Base-by-base conservation (phyloP, 2,797 vertebrate species). In the Sitta carolinensis region DNA sequence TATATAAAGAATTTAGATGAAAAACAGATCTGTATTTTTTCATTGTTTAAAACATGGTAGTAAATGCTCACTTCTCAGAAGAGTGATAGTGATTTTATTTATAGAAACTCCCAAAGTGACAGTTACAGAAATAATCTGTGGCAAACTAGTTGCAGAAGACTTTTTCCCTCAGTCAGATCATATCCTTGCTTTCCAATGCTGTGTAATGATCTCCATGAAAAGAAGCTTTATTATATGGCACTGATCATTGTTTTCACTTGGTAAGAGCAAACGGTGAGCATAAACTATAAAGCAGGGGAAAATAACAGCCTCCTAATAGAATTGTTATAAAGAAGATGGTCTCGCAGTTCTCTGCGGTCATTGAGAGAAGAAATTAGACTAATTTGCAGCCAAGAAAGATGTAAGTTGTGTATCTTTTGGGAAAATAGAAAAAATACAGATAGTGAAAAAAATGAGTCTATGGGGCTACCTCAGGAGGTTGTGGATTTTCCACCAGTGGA, bases 1-100 rank as follows among this genome's bases (percentile, higher is more conserved):
- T 87, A 96, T 91, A 95, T 80, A 79, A 97, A 95, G 95, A 97
- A 97, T 95, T 96, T 95, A 94, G 93, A 96, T 97, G 84, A 97
- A 96, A 97, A 97, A 86, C 97, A 97, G 95, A 96, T 96, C 87
- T 70, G 66, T 85, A 78, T 82, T 95, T 94, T 95, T 94, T 95
- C 84, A 86, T 87, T 94, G 82, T 93, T 92, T 92, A 90, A 96
- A 84, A 81, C 83, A 70, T 91, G 76, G 82, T 84, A 95, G 91
- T 95, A 94, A 87, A 95, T 78, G 81, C 52, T 85, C 67, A 74
- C 81, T 95, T 95, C 92, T 92, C 92, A 94, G 90, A 96, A 91
- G 73, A 95, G 80, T 66, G 84, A 96, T 94, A 96, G 94, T 55
- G 74, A 91, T 88, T 95, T 91, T 94, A 95, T 97, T 96, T 95